Conservation (phyloP, 2,888 invertebrate species). For the Emmelina monodactyla region DNA sequence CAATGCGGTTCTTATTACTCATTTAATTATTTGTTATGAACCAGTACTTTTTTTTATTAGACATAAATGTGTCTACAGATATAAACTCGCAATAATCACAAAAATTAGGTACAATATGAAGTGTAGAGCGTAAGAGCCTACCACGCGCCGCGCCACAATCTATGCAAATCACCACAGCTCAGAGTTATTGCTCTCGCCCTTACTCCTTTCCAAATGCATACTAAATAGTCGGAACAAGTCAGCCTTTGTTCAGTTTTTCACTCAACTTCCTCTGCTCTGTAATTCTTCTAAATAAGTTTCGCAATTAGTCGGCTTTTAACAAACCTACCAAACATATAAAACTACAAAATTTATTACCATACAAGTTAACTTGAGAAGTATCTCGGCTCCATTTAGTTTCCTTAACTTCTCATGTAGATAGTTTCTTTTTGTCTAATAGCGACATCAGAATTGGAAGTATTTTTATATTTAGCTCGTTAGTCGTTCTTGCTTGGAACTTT, state of each 20-base stretch:
- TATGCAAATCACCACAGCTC: slow-evolving; percentile 58
- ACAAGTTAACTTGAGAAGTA: too few relatives aligned
- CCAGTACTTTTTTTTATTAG: too few relatives aligned
- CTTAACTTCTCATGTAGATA: too few relatives aligned
- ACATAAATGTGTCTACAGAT: too few relatives aligned
- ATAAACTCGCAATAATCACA: too few relatives aligned
- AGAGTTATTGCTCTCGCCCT: slow-evolving; percentile 64
- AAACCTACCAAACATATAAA: too few relatives aligned
- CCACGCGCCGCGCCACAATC: slow-evolving; percentile 36
- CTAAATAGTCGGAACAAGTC: slow-evolving; percentile 50
- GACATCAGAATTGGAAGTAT: slow-evolving; percentile 1
- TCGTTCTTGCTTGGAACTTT: slow-evolving; percentile 1
- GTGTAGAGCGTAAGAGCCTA: slow-evolving; percentile 4
- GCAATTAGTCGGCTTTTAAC: neutral
- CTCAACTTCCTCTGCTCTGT: neutral
- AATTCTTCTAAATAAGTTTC: neutral
- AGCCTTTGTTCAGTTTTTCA: slow-evolving; percentile 26
- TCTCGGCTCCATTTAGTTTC: too few relatives aligned
- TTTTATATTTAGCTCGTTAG: slow-evolving; percentile 2
- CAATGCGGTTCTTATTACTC: too few relatives aligned
- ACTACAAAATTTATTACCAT: too few relatives aligned
- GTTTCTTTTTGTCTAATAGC: too few relatives aligned
- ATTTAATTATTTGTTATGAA: too few relatives aligned
- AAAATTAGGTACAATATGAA: neutral
- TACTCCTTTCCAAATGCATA: slow-evolving; percentile 64